Evolutionary conservation across 2,888 invertebrate genomes (phyloP).

Genomic region (Leptopilina syphax): DNA sequence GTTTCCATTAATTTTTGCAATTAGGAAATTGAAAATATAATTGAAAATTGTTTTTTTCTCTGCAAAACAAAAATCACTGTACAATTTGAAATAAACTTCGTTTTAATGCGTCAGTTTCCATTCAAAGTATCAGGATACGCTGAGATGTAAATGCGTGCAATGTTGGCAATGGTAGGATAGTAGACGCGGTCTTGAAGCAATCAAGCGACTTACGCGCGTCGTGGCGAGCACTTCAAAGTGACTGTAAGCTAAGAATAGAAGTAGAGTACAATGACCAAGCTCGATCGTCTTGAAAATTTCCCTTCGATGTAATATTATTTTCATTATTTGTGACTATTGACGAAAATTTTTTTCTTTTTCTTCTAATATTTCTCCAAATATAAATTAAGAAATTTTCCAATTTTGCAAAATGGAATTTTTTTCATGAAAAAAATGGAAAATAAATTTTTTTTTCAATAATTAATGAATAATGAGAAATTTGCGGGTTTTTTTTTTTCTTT

Average conservation of each 20-base stretch:
- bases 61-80: too few species aligned
- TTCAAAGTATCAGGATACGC: conserved; percentile 37
- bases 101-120: conserved; percentile 1
- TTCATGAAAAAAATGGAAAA: too few species aligned
- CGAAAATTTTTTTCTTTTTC: not conserved
- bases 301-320: not conserved
- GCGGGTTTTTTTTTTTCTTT: not conserved
- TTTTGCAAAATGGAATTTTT: too few species aligned
- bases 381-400: too few species aligned
- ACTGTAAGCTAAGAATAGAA: conserved; percentile 58
- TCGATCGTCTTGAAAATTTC: conserved; percentile 31
- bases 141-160: conserved; percentile 39
- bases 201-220: conserved; percentile 54
- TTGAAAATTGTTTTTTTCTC: too few species aligned
- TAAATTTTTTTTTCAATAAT: too few species aligned
- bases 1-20: too few species aligned
- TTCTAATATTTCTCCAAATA: too few species aligned
- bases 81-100: not conserved
- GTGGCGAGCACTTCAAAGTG: conserved; percentile 41
- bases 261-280: conserved; percentile 58
- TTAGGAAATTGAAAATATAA: too few species aligned
- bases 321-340: not conserved
- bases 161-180: conserved; percentile 44
- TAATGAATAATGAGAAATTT: not conserved
- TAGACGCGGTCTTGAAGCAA: conserved; percentile 54